A percentile compares a stretch with the other conserved stretches of the same genome.
phyloP scores from a whole-genome alignment of 2,888 invertebrate genomes.

The Timema cristinae region DNA sequence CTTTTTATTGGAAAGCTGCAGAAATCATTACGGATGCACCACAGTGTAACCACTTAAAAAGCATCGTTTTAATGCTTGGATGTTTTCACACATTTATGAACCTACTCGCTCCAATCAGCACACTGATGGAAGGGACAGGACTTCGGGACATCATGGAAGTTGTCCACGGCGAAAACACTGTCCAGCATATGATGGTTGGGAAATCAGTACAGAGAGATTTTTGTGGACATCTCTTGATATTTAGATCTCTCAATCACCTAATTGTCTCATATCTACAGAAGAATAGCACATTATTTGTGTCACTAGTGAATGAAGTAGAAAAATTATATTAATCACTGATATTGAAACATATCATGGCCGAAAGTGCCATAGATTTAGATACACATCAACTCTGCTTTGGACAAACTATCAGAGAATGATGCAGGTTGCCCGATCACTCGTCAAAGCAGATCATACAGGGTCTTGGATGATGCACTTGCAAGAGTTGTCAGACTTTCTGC shows the following conservation, averaged over 20 bases:
- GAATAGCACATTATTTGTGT: background rate
- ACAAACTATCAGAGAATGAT: background rate
- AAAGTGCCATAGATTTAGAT: background rate
- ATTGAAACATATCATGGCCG: background rate
- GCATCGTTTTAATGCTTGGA: too few species aligned
- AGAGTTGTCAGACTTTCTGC: background rate
- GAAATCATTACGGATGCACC: too few species aligned
- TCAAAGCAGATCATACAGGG: conserved; percentile 6
- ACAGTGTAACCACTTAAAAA: too few species aligned
- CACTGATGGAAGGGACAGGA: background rate
- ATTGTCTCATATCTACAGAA: too few species aligned
- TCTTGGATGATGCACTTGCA: conserved; percentile 5
- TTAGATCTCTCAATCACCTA: too few species aligned
- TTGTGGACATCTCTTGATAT: too few species aligned
- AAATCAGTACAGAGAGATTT: background rate
- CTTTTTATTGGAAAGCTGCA: too few species aligned
- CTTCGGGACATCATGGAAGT: background rate
- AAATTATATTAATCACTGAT: background rate
- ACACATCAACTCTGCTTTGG: background rate
- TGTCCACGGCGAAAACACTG: background rate
- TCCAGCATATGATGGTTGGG: background rate
- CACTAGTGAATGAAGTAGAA: background rate
- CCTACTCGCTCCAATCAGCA: too few species aligned
- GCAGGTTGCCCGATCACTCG: background rate
- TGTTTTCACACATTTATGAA: too few species aligned